phyloP scores from a whole-genome alignment of 53 echinoderm and acorn worm species.

The Holothuria leucospilota region DNA sequence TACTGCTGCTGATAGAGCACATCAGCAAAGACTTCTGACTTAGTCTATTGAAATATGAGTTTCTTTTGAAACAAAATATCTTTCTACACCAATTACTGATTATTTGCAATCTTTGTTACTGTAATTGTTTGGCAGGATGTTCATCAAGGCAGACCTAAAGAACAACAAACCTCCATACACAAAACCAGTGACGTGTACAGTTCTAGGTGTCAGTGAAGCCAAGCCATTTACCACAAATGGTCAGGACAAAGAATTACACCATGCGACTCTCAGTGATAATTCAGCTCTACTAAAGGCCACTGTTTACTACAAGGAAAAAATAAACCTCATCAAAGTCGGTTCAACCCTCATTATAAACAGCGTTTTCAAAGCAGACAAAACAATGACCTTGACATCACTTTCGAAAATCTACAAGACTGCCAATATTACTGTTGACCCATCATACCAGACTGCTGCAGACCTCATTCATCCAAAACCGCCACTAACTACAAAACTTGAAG shows the following conservation, averaged over 20 bases:
- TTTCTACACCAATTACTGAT: too few relatives aligned
- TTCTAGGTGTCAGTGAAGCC: not conserved
- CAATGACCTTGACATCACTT: not conserved
- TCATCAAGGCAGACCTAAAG: not conserved
- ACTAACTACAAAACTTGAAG: not conserved
- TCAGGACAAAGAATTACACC: not conserved
- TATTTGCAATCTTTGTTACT: too few relatives aligned
- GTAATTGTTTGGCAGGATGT: not conserved
- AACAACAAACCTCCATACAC: not conserved
- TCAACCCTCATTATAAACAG: not conserved
- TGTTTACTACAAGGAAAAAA: not conserved
- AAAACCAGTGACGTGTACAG: not conserved
- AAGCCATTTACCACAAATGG: conserved; percentile 4
- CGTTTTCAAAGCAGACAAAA: conserved; percentile 1
- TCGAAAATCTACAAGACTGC: conserved; percentile 3
- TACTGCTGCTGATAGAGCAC: too few relatives aligned
- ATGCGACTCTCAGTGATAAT: not conserved
- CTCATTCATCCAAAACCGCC: not conserved
- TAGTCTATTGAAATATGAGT: too few relatives aligned
- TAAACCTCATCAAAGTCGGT: not conserved
- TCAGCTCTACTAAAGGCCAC: not conserved
- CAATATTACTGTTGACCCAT: not conserved
- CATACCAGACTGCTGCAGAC: not conserved
- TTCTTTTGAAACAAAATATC: too few relatives aligned
- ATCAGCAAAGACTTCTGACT: too few relatives aligned